Conservation (phyloP, 1,140 invertebrate genomes). For the Geopemphigus sp. region DNA sequence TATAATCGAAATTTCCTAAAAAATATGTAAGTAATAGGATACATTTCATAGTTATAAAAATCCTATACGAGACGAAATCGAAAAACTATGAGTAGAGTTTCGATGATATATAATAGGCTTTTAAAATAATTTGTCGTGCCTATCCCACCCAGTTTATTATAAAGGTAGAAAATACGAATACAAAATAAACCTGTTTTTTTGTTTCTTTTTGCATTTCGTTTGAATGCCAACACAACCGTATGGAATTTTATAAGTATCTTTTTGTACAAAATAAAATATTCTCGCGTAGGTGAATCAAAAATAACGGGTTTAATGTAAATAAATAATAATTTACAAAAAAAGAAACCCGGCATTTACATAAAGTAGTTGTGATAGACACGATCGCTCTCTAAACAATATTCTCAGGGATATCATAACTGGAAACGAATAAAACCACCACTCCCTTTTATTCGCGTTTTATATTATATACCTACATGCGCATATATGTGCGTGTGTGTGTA, state of each 20-base stretch:
- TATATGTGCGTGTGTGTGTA: neutral
- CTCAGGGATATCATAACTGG: conserved; percentile 22
- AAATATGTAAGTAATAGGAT: too few relatives aligned
- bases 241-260: neutral
- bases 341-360: neutral
- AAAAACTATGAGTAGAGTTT: neutral
- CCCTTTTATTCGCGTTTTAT: neutral
- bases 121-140: neutral
- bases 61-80: neutral
- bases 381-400: neutral
- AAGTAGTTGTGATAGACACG: neutral
- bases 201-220: neutral
- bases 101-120: neutral
- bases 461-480: neutral
- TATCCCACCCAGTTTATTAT: neutral
- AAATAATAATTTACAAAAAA: conserved; percentile 16
- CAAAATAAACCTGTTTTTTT: neutral
- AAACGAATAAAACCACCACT: conserved; percentile 4
- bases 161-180: neutral
- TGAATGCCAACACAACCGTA: conserved; percentile 11
- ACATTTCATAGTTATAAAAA: neutral
- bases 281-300: neutral
- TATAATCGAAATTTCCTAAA: conserved; percentile 4
- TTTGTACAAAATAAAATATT: neutral
- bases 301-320: conserved; percentile 9